Percentiles rank a stretch among this genome's conserved stretches.
phyloP scores from a whole-genome alignment of 2,113 vertebrate species.

The Bos javanicus region DNA sequence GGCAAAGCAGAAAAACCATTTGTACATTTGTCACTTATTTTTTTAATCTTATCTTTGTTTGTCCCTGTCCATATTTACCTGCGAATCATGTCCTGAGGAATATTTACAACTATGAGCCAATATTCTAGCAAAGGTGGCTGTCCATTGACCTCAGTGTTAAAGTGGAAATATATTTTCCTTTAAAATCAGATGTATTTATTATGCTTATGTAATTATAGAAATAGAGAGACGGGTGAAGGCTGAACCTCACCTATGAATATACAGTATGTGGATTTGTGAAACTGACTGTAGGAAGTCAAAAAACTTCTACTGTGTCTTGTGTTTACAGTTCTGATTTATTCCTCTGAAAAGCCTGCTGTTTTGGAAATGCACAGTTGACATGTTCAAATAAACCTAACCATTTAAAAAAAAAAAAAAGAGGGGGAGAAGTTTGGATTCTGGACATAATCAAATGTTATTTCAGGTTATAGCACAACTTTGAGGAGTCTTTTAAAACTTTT shows the following conservation, averaged over 20 bases:
- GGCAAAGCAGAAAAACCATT: not conserved
- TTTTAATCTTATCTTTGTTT: not conserved
- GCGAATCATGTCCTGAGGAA: not conserved
- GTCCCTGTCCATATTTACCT: not conserved
- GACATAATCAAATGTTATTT: not conserved
- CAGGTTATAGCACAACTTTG: not conserved
- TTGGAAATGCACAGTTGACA: too few species aligned
- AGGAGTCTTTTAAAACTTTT: not conserved
- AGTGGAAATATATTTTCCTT: not conserved
- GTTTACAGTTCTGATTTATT: too few species aligned
- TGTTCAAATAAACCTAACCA: too few species aligned
- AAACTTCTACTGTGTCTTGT: too few species aligned
- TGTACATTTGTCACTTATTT: not conserved
- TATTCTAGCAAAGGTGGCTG: not conserved
- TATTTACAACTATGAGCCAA: not conserved
- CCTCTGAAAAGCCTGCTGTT: too few species aligned
- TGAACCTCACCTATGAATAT: too few species aligned
- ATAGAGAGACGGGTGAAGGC: too few species aligned
- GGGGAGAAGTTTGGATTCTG: not conserved
- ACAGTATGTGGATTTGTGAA: too few species aligned
- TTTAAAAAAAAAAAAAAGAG: not conserved
- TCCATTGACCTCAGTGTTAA: not conserved
- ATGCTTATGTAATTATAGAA: too few species aligned
- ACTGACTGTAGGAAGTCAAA: too few species aligned
- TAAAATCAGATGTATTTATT: too few species aligned